Evolutionary conservation across 2,888 invertebrate species (phyloP), one percentile per base, ranked within the genome.

Genomic region (Dryococelus australis): DNA sequence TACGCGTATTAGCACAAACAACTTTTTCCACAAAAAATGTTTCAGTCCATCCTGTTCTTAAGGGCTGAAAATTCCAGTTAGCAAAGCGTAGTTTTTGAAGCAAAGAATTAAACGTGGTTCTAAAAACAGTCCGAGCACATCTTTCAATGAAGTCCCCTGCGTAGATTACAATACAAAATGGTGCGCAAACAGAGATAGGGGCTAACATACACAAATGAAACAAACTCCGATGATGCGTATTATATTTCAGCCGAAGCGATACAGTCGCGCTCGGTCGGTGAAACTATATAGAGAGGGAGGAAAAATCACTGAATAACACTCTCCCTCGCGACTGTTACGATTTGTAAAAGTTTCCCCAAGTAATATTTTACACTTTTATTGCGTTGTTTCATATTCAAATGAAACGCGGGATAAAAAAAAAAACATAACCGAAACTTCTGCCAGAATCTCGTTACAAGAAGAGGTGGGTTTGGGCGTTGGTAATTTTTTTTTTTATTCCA

Each of bases 351-450:
- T 65, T 65, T 65, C 16, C 65, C 65, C 47, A 47, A 65, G n/a
- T 65, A 65, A 65, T 65, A 65, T 65, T 65, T 65, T 65, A 65
- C 65, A 65, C 65, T 65, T 65, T 65, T 65, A 65, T 65, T 65
- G 65, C 65, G 65, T 24, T 65, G 65, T 65, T 65, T 20, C 65
- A 65, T 65, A 65, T 65, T 65, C 65, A 65, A 65, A 65, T 65
- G 65, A 65, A 65, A 65, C 65, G 65, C 6, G 12, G 65, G n/a
- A n/a, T 65, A n/a, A 65, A 65, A 65, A 65, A 65, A 65, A 65
- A 16, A 5, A 47, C 47, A 47, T 47, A 65, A 65, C 6, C 24
- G 65, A 65, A 65, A 65, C 65, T 65, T 65, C 65, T 65, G 65
- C 65, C 65, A 65, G 65, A 65, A 65, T 65, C 65, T 65, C 65